Evolutionary conservation across 2,797 vertebrate species (phyloP).

Genomic region (Lemur catta): DNA sequence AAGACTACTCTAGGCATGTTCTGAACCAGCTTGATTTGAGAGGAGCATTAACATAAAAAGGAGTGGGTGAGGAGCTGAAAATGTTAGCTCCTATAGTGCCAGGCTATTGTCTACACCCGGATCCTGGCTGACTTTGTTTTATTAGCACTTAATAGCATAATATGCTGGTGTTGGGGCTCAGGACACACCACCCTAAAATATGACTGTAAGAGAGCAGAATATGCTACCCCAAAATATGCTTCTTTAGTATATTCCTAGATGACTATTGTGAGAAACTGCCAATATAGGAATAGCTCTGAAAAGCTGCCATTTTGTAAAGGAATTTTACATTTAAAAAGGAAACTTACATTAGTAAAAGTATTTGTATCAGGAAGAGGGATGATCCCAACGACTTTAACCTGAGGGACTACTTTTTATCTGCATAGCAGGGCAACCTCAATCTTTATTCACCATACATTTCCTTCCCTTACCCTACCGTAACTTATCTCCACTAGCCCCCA

Average conservation of each 20-base stretch:
- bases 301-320: not conserved
- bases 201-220: not conserved
- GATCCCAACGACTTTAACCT: not conserved
- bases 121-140: not conserved
- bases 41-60: not conserved
- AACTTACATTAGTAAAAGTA: not conserved
- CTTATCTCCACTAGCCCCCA: not conserved
- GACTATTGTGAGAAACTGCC: not conserved
- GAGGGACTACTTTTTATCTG: not conserved
- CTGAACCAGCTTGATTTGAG: not conserved
- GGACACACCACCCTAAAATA: not conserved
- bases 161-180: not conserved
- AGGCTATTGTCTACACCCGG: not conserved
- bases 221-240: not conserved
- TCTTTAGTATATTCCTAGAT: not conserved
- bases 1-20: not conserved
- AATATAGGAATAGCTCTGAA: not conserved
- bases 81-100: not conserved
- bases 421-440: not conserved
- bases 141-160: not conserved
- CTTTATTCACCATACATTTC: not conserved
- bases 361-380: not conserved
- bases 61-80: not conserved
- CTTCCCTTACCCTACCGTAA: not conserved
- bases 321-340: not conserved